Percentiles rank a stretch among this genome's conserved stretches.
Conservation (phyloP, 1,140 invertebrate genomes). For the Orius insidiosus region DNA sequence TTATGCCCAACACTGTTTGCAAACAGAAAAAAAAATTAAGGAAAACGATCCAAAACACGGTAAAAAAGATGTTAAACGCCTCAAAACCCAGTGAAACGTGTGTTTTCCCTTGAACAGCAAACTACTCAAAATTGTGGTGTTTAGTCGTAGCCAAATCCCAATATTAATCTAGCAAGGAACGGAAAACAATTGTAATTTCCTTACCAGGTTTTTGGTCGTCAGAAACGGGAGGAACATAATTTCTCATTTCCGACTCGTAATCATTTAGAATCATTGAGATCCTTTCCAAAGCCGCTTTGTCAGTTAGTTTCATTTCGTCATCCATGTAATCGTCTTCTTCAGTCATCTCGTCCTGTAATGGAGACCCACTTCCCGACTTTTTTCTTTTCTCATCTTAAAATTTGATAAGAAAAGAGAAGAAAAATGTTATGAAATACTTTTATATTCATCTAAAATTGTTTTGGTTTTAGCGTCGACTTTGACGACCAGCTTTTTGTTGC, state of each 20-base stretch:
- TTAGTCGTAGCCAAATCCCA: too few species aligned
- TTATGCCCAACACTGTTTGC: too few species aligned
- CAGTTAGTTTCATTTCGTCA: conserved; percentile 53
- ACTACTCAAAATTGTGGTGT: too few species aligned
- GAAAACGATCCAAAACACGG: too few species aligned
- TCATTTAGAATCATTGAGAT: conserved; percentile 65
- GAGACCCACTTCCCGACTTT: conserved; percentile 36
- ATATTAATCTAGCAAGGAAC: too few species aligned
- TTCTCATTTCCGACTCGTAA: conserved; percentile 63
- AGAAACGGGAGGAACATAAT: conserved; percentile 26
- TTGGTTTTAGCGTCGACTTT: conserved; percentile 98
- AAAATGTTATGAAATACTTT: conserved; percentile 26
- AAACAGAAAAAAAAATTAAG: too few species aligned
- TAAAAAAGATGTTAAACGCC: too few species aligned
- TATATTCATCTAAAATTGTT: conserved; percentile 82
- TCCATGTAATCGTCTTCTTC: conserved; percentile 60
- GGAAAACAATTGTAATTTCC: too few species aligned
- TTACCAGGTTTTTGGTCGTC: conserved; percentile 18
- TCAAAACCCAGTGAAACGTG: too few species aligned
- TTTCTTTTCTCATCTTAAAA: conserved; percentile 36
- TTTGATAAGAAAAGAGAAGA: conserved; percentile 9
- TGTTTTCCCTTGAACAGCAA: too few species aligned
- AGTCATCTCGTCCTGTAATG: conserved; percentile 36
- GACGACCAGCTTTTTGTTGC: conserved; percentile 83
- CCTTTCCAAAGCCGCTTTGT: conserved; percentile 50